A percentile compares a stretch with the other conserved stretches of the same genome.
phyloP scores from a whole-genome alignment of 2,888 invertebrate species.

The Gymnoscelis rufifasciata region DNA sequence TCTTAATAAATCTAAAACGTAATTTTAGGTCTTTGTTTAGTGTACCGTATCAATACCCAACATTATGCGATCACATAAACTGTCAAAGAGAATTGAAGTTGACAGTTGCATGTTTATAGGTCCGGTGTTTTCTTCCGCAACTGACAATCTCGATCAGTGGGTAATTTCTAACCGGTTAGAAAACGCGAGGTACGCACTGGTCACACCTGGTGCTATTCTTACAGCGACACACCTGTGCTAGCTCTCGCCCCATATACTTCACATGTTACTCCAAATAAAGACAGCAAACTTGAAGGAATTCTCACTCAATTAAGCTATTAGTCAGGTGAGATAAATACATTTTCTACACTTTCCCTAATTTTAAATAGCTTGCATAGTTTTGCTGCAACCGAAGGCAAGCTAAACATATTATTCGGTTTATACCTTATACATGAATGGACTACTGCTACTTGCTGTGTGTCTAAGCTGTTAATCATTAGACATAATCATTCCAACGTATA shows the following conservation, averaged over 20 bases:
- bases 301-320: constrained; percentile 29
- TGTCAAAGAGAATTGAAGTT: constrained; percentile 58
- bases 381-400: too few relatives aligned
- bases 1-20: background rate
- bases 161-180: constrained; percentile 79
- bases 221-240: constrained; percentile 35
- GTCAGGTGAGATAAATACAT: constrained; percentile 13
- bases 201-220: constrained; percentile 43
- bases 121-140: constrained; percentile 73
- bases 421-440: too few relatives aligned
- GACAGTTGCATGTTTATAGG: constrained; percentile 57
- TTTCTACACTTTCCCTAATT: constrained; percentile 16
- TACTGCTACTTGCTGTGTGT: too few relatives aligned
- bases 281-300: constrained; percentile 27
- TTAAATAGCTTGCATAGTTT: background rate
- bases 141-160: constrained; percentile 74
- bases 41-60: too few relatives aligned
- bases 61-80: constrained; percentile 19
- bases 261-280: constrained; percentile 39
- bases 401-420: too few relatives aligned
- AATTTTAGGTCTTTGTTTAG: too few relatives aligned
- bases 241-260: constrained; percentile 63
- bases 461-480: too few relatives aligned
- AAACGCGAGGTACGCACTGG: constrained; percentile 54
- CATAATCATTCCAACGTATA: too few relatives aligned